Conservation (phyloP, 1,140 invertebrate species). For the Polypedilum vanderplanki region DNA sequence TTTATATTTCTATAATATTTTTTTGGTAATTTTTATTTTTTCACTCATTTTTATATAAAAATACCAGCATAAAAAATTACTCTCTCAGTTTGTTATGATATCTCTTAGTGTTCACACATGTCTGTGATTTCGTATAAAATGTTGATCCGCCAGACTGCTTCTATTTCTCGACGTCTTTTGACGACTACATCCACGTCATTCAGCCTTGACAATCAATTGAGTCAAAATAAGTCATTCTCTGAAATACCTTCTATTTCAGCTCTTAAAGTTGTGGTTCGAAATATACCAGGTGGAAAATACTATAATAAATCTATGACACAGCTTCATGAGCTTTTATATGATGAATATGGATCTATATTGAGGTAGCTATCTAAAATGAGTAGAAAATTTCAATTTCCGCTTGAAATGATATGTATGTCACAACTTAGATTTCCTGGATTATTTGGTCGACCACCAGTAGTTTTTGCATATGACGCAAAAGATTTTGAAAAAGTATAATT, state of each 20-base stretch:
- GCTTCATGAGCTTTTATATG: constrained; percentile 32
- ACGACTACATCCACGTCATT: neutral
- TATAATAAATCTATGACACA: constrained; percentile 34
- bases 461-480: constrained; percentile 36
- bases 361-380: too few relatives aligned
- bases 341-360: constrained; percentile 34
- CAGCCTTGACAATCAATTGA: neutral
- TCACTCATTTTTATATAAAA: too few relatives aligned
- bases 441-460: constrained; percentile 34
- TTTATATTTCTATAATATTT: too few relatives aligned
- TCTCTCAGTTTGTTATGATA: too few relatives aligned
- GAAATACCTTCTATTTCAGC: neutral
- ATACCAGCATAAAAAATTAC: too few relatives aligned
- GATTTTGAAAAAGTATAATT: constrained; percentile 36
- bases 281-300: constrained; percentile 28
- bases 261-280: neutral
- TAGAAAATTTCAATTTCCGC: too few relatives aligned
- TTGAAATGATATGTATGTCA: constrained; percentile 30
- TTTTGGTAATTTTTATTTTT: too few relatives aligned
- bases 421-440: constrained; percentile 34
- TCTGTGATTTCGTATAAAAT: too few relatives aligned
- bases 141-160: too few relatives aligned
- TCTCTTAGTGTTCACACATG: too few relatives aligned
- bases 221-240: neutral
- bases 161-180: too few relatives aligned